Conservation (phyloP, 2,888 invertebrate genomes). For the Trimorus sp. region DNA sequence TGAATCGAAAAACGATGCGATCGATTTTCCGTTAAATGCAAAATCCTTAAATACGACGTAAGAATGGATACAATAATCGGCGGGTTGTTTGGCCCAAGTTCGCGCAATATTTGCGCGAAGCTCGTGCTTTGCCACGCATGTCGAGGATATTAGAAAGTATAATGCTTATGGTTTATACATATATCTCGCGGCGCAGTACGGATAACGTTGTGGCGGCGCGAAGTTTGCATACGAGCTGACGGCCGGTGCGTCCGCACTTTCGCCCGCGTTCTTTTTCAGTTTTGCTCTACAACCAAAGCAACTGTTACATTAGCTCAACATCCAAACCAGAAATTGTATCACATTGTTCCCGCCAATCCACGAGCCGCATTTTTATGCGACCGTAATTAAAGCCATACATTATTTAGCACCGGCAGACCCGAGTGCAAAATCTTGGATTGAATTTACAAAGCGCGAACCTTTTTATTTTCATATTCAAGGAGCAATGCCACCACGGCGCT, state of each 20-base stretch:
- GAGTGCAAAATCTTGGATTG: neutral
- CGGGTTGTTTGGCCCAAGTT: slow-evolving; percentile 64
- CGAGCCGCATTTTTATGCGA: slow-evolving; percentile 18
- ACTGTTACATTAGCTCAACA: slow-evolving; percentile 55
- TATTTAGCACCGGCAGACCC: slow-evolving; percentile 14
- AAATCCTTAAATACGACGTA: slow-evolving; percentile 2
- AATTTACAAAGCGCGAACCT: slow-evolving; percentile 7
- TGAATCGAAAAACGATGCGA: too few relatives aligned
- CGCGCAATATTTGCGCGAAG: slow-evolving; percentile 69
- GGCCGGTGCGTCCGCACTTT: slow-evolving; percentile 51
- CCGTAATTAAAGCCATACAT: slow-evolving; percentile 38
- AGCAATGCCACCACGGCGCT: neutral
- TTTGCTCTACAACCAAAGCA: slow-evolving; percentile 53
- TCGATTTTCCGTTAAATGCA: too few relatives aligned
- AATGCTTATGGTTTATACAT: slow-evolving; percentile 76
- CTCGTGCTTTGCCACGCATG: slow-evolving; percentile 54
- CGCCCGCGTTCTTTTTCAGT: slow-evolving; percentile 39
- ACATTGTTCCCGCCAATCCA: slow-evolving; percentile 17
- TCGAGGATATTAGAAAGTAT: slow-evolving; percentile 75
- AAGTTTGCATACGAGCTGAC: slow-evolving; percentile 69
- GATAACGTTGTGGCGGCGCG: slow-evolving; percentile 66
- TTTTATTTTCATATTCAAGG: slow-evolving; percentile 1
- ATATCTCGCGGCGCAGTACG: slow-evolving; percentile 48
- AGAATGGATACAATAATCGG: slow-evolving; percentile 30
- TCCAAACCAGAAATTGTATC: slow-evolving; percentile 43